phyloP scores from a whole-genome alignment of 2,113 vertebrate genomes.

The Pao palembangensis region DNA sequence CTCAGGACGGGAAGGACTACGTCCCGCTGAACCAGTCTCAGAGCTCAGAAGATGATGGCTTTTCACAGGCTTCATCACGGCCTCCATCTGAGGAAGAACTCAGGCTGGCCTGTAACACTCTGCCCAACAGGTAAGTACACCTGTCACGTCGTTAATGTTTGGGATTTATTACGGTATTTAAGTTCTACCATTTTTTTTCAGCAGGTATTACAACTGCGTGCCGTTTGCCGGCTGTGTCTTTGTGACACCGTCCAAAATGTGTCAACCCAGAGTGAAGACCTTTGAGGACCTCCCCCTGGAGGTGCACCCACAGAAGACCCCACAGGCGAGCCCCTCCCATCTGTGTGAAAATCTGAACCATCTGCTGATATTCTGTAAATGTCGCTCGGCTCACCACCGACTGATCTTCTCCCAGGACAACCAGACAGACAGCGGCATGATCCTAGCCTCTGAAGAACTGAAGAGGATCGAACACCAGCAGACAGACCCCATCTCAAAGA shows the following conservation, averaged over 20 bases:
- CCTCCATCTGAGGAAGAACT: slow-evolving; percentile 82
- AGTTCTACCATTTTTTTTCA: neutral
- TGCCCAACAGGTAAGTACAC: slow-evolving; percentile 81
- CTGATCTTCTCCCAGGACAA: slow-evolving; percentile 79
- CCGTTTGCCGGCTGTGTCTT: slow-evolving; percentile 86
- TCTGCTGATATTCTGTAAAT: slow-evolving; percentile 26
- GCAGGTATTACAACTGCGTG: slow-evolving; percentile 96
- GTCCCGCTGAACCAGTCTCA: slow-evolving; percentile 81
- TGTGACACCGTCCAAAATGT: slow-evolving; percentile 78
- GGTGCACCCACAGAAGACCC: slow-evolving; percentile 80
- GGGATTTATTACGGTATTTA: neutral
- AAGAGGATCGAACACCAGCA: slow-evolving; percentile 89
- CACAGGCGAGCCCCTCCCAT: slow-evolving; percentile 74
- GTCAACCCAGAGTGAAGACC: slow-evolving; percentile 86
- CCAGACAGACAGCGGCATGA: slow-evolving; percentile 99
- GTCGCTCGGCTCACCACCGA: neutral
- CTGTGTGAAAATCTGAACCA: neutral
- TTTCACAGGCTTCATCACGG: slow-evolving; percentile 85
- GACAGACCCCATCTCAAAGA: slow-evolving; percentile 72
- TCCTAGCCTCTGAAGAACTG: slow-evolving; percentile 96
- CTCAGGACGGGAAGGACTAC: slow-evolving; percentile 85
- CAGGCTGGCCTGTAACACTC: slow-evolving; percentile 79
- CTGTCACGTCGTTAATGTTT: neutral
- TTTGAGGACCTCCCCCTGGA: slow-evolving; percentile 93
- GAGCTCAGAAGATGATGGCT: slow-evolving; percentile 89